Evolutionary conservation across 1,140 invertebrate species (phyloP), one percentile per base, ranked within the genome.

Genomic region (Neodiprion pinetum): DNA sequence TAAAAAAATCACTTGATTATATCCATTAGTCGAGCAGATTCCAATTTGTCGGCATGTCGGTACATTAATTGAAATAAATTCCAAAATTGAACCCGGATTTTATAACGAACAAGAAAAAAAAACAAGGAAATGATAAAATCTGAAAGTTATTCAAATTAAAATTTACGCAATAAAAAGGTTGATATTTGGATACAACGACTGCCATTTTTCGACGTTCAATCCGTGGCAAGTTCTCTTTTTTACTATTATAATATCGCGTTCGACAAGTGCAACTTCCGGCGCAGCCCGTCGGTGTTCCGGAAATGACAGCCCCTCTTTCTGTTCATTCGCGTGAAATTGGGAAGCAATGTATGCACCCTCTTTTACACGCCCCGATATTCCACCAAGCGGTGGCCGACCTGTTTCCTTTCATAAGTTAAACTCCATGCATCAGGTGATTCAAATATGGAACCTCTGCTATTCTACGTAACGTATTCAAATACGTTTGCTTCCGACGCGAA

Each of bases 271-370:
- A 74, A 80, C 78, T 85, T 82, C 79, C 80, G 17, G 79, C 80
- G 76, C 80, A 84, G 79, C 78, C 75, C 79, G 76, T 75, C 53
- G 53, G 80, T 78, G 79, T 65, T 74, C 82, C 82, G 83, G 84
- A 86, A 82, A 78, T 81, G 76, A 77, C 81, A 75, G 80, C 76
- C 79, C 82, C 28, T 40, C 79, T 79, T 71, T 61, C 50, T 40
- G 74, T 53, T 23, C 72, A 71, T 48, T 75, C 71, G n/a, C 71
- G 73, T 53, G 78, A 80, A 84, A 82, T 69, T 72, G 73, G 77
- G 78, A 79, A 72, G 74, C 81, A 84, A 85, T 83, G 81, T 84
- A 85, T 85, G 81, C 83, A 86, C 83, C 83, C 80, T 82, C 80
- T 79, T 84, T 80, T 79, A 82, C 79, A 75, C 75, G 28, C 28